Evolutionary conservation across 2,113 vertebrate genomes (phyloP), one percentile per base, ranked within the genome.

Genomic region (Pardalotus punctatus): DNA sequence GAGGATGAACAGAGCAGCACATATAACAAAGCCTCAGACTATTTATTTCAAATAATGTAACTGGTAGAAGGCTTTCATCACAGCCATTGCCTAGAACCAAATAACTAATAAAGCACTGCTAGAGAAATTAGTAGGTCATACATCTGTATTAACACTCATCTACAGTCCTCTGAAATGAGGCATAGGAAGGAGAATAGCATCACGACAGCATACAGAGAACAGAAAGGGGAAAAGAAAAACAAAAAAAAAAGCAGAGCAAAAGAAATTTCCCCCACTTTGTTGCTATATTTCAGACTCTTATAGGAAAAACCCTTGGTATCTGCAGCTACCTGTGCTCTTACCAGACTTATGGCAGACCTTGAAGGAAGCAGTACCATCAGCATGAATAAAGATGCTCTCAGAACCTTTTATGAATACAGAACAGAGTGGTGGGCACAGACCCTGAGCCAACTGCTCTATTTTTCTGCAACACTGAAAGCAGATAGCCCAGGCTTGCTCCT

Each of bases 401-500:
- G 77, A 22, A 51, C 94, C 96, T 69, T 94, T 80, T 58, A 97
- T 25, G 22, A 88, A 48, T 3, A 85, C 56, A 36, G 94, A 76
- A 27, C 23, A 25, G 31, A 78, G 62, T 0, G 13, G 18, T 14
- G 66, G 74, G 38, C 29, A 58, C 19, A 57, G n/a, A 22, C 58
- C 89, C 17, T 28, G 57, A 12, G 27, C 36, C 66, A 95, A 16
- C 43, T 95, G 85, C 22, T 92, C 53, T 67, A 97, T 92, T 79
- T 90, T 95, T 61, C 7, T 6, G 62, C 97, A 97, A 33, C 95
- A 96, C 29, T 97, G 97, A 91, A 96, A 97, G 43, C 97, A 98
- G n/a, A 98, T 16, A 66, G 97, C 97, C 97, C 97, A 97, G 47
- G 97, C 97, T 89, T 97, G 95, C 64, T 98, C 97, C 72, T 97